Conservation (phyloP, 1,140 invertebrate species). For the Trachymyrmex septentrionalis region DNA sequence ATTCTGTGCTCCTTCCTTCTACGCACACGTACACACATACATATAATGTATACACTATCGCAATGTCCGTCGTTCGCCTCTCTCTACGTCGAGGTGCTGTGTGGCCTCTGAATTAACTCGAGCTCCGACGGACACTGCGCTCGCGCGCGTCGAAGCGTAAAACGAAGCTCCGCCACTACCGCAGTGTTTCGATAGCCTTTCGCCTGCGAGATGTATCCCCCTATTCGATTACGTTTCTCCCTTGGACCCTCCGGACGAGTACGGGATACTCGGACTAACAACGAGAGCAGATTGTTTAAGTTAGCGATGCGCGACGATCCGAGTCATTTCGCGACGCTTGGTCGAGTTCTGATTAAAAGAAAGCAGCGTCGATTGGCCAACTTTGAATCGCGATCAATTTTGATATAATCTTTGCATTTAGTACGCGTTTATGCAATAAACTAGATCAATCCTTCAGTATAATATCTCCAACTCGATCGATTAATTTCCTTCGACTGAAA, state of each 20-base stretch:
- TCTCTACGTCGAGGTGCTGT: no score
- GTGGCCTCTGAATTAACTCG: conserved; percentile 48
- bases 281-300: conserved; percentile 52
- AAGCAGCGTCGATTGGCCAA: conserved; percentile 29
- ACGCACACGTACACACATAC: neutral
- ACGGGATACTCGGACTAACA: conserved; percentile 18
- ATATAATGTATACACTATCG: neutral
- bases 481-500: conserved; percentile 45
- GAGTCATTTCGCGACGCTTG: neutral
- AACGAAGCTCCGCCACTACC: conserved; percentile 60
- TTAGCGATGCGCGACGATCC: conserved; percentile 41
- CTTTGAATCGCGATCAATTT: conserved; percentile 1
- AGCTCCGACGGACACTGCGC: conserved; percentile 35
- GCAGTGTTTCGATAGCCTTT: conserved; percentile 60
- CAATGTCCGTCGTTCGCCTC: conserved; percentile 20
- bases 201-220: conserved; percentile 48
- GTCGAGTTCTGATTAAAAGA: conserved; percentile 51
- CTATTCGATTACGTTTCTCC: conserved; percentile 63
- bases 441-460: neutral
- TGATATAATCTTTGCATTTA: conserved; percentile 6
- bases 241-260: neutral
- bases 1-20: neutral
- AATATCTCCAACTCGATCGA: conserved; percentile 12
- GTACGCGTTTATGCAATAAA: conserved; percentile 7
- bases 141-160: conserved; percentile 64